Evolutionary conservation across 2,888 invertebrate species (phyloP), one percentile per base, ranked within the genome.

Genomic region (Athetis lepigone): DNA sequence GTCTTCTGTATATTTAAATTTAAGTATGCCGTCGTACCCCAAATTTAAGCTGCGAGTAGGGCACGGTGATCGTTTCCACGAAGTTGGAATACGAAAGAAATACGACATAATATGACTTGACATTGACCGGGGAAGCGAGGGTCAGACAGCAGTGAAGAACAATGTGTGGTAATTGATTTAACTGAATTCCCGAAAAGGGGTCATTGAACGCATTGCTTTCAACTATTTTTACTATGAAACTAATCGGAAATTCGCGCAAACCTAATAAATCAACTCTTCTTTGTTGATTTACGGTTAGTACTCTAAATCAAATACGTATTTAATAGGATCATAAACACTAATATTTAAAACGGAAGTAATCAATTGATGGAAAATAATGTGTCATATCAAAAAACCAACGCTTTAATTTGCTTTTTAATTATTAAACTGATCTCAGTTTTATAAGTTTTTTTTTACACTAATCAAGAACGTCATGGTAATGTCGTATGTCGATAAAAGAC

Each of bases 281-380:
- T 13, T 33, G 4, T 4, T 33, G 4, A 13, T 33, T 33, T 8
- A 4, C 18, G 3, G 7, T 60, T 1, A 4, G 8, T 36, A 8
- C 6, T 39, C 19, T 19, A 9, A 16, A 16, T 43, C 11, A 33
- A 37, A 36, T 29, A 13, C 11, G 11, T 18, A 63, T 49, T 49
- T 37, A 8, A n/a, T n/a, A n/a, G n/a, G 13, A 50, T 50, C 45
- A n/a, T 27, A 16, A 39, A 66, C 39, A 72, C 50, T 33, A 50
- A 64, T 37, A 65, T 50, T 39, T 50, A 63, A 37, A 63, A 71
- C 71, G 65, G 37, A 63, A 50, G 13, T 50, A 71, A 71, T 64
- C 36, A 62, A 47, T 63, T 19, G 18, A 29, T 4, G 19, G 1
- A n/a, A 36, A 25, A 1, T 21, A 21, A 21, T 46, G n/a, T 36